Percentiles rank a stretch among this genome's conserved stretches.
phyloP scores from a whole-genome alignment of 2,888 invertebrate species.

The Trimorus sp. region DNA sequence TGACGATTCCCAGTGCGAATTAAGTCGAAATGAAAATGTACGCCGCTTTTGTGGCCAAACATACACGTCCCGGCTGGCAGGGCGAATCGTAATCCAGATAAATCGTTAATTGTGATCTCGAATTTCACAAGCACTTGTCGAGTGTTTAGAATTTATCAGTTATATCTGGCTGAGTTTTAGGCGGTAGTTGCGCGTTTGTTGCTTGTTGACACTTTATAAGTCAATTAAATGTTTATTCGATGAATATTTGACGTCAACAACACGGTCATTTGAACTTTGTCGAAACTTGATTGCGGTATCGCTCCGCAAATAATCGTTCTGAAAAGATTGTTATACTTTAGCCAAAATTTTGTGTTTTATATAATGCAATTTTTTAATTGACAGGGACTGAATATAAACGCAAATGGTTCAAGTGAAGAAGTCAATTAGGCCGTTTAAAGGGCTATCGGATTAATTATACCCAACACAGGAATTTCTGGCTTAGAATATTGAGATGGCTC shows the following conservation, averaged over 20 bases:
- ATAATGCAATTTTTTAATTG: background rate
- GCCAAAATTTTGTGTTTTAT: too few relatives aligned
- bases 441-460: constrained; percentile 21
- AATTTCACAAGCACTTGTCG: constrained; percentile 34
- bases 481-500: constrained; percentile 37
- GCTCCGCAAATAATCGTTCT: background rate
- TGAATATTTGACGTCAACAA: constrained; percentile 29
- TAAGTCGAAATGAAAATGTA: constrained; percentile 56
- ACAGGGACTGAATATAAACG: too few relatives aligned
- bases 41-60: constrained; percentile 43
- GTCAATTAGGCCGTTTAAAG: background rate
- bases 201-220: constrained; percentile 49
- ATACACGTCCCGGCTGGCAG: constrained; percentile 41
- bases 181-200: constrained; percentile 4
- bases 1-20: constrained; percentile 51
- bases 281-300: constrained; percentile 12
- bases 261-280: constrained; percentile 31
- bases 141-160: constrained; percentile 44
- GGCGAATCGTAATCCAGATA: constrained; percentile 72
- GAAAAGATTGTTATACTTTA: too few relatives aligned
- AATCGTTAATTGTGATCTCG: constrained; percentile 69
- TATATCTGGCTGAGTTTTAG: constrained; percentile 40
- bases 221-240: constrained; percentile 41
- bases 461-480: constrained; percentile 22
- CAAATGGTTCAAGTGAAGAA: background rate